These are phyloP conservation scores for Plemyria rubiginata DNA, from an alignment of 2,888 invertebrate species.

Conservation along the genomic window DNA sequence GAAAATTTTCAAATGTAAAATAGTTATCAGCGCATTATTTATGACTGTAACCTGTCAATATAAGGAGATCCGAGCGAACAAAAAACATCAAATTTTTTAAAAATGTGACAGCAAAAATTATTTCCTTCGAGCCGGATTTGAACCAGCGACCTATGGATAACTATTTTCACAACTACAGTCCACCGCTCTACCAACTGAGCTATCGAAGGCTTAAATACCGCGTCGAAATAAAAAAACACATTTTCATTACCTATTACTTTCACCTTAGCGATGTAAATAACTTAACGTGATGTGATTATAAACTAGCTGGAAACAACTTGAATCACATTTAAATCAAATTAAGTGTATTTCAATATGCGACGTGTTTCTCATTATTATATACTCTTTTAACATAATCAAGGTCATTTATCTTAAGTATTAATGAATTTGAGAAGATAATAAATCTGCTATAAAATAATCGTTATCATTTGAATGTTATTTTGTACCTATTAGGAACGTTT, in stretches of 20 bases:
- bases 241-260: neutral
- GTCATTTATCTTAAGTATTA: too few relatives aligned
- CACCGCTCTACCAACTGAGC: slow-evolving; percentile 86
- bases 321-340: neutral
- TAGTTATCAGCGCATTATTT: too few relatives aligned
- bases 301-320: neutral
- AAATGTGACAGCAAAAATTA: slow-evolving; percentile 44
- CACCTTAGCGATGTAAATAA: neutral
- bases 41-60: too few relatives aligned
- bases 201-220: slow-evolving; percentile 72
- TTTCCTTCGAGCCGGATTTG: slow-evolving; percentile 86
- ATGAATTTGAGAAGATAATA: too few relatives aligned
- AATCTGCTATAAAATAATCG: too few relatives aligned
- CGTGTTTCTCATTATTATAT: neutral
- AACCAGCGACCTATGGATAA: slow-evolving; percentile 87
- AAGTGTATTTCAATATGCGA: too few relatives aligned
- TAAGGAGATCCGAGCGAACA: too few relatives aligned
- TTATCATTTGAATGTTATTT: too few relatives aligned
- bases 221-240: neutral
- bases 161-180: slow-evolving; percentile 73
- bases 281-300: neutral
- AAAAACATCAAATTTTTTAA: too few relatives aligned
- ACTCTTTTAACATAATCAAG: too few relatives aligned
- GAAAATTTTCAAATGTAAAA: too few relatives aligned
- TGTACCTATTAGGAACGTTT: too few relatives aligned